phyloP scores from a whole-genome alignment of 2,113 vertebrate genomes.

The Saccopteryx leptura region DNA sequence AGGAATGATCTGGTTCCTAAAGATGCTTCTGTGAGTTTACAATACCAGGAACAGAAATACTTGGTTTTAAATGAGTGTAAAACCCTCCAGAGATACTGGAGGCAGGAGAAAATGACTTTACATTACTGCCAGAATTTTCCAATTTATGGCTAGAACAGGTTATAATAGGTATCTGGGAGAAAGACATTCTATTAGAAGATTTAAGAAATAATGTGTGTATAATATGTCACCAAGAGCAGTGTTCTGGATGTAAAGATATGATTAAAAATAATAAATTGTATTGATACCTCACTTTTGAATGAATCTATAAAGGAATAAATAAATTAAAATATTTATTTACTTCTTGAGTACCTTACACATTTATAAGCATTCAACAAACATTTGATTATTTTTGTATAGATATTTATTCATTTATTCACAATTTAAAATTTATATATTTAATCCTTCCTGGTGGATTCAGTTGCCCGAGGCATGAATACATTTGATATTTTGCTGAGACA shows the following conservation, averaged over 20 bases:
- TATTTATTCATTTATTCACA: constrained; percentile 20
- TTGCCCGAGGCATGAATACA: not conserved
- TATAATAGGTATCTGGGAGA: not conserved
- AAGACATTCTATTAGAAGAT: constrained; percentile 10
- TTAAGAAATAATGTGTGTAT: not conserved
- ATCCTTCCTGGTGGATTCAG: not conserved
- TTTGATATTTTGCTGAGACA: constrained; percentile 31
- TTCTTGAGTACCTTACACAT: not conserved
- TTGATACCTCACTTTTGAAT: not conserved
- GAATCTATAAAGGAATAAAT: not conserved
- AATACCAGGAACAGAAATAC: not conserved
- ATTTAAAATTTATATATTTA: not conserved
- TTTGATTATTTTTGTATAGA: not conserved
- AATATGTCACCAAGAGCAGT: not conserved
- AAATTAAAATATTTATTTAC: not conserved
- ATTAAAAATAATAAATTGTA: not conserved
- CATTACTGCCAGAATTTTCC: not conserved
- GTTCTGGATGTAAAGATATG: constrained; percentile 6
- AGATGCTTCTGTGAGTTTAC: not conserved
- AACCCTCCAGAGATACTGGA: not conserved
- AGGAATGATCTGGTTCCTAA: not conserved
- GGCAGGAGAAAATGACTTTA: not conserved
- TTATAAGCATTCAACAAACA: not conserved
- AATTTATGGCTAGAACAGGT: not conserved
- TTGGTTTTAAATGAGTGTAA: not conserved